Base-by-base conservation (phyloP, 2,888 invertebrate species). In the Drosophila mimica region DNA sequence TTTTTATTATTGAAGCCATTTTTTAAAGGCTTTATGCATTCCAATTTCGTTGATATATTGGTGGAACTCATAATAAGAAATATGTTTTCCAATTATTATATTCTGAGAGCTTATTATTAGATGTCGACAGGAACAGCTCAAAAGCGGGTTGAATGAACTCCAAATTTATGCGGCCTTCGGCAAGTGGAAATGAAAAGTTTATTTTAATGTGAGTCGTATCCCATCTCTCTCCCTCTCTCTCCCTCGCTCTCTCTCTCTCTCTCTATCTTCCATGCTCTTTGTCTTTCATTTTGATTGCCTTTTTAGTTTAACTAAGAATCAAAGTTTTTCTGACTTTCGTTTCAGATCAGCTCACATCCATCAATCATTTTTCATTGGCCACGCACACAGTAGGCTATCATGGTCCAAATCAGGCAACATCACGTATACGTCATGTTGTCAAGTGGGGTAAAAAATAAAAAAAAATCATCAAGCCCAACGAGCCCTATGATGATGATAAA, bases 341-440 rank as follows among this genome's bases (percentile, higher is more conserved):
- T 67, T 49, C 67, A 67, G 60, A 85, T 85, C 78, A 82, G 70
- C 58, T 67, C 65, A 74, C 69, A 77, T 82, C 81, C 80, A 88
- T 84, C 86, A 84, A 85, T 85, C 83, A 88, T 78, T 78, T 69
- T 58, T 58, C 73, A 71, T 64, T 69, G 76, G 52, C 57, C 79
- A 53, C 57, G 52, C 56, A 40, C 53, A 58, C 73, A 43, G 63
- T 70, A 53, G 62, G 60, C 63, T 64, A 69, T 62, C 70, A 52
- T 62, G 70, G 30, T 53, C 57, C 38, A 70, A 76, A 76, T 71
- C 80, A 72, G 62, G 64, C 56, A 34, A 65, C 75, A 82, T 88
- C 72, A 75, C 80, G 82, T 80, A 80, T 88, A 80, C 81, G 73
- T 63, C 83, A 74, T 68, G 80, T 69, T 75, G 88, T 54, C 74